These are phyloP conservation scores for Stercorarius parasiticus DNA, from an alignment of 2,113 vertebrate species.

Conservation along the genomic window DNA sequence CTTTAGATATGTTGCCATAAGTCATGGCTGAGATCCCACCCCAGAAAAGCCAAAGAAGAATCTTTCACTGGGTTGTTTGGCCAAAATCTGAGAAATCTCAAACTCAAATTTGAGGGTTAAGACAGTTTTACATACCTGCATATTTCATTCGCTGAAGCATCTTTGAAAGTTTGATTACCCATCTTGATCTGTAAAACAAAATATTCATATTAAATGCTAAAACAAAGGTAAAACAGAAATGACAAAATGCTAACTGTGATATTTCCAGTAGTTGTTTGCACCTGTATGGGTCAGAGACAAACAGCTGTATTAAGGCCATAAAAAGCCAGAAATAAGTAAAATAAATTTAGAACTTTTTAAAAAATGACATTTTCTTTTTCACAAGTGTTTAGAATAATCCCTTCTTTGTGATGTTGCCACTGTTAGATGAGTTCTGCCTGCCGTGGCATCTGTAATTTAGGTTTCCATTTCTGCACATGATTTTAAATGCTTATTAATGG, in stretches of 20 bases:
- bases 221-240: not conserved
- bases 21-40: not conserved
- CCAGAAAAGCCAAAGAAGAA: not conserved
- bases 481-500: constrained; percentile 64
- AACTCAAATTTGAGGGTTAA: not conserved
- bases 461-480: constrained; percentile 65
- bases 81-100: not conserved
- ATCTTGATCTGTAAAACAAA: not conserved
- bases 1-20: not conserved
- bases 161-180: not conserved
- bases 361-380: not conserved
- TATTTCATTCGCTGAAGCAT: not conserved
- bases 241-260: not conserved
- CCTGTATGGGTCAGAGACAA: not conserved
- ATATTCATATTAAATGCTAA: not conserved
- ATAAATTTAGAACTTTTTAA: not conserved
- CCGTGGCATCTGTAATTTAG: constrained; percentile 64
- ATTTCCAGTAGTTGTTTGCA: not conserved
- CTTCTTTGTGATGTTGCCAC: constrained; percentile 33
- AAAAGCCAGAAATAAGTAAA: not conserved
- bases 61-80: not conserved
- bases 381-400: constrained; percentile 25
- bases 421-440: constrained; percentile 48
- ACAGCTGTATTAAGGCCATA: not conserved
- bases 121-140: not conserved